phyloP scores from a whole-genome alignment of 1,140 invertebrate genomes.

The Rhopalosiphum maidis region DNA sequence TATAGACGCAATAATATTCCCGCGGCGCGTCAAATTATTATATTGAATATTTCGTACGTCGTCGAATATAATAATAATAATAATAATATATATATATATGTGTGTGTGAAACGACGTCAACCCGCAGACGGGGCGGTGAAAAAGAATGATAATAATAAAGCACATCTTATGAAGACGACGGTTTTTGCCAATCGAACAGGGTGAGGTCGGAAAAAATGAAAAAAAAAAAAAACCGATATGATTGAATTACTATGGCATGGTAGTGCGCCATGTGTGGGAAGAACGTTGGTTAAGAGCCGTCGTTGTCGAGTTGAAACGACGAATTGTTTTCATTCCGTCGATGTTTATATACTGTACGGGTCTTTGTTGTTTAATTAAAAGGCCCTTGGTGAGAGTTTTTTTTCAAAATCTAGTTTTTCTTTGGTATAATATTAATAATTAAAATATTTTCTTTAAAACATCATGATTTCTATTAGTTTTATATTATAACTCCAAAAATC shows the following conservation, averaged over 20 bases:
- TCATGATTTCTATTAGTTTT: too few species aligned
- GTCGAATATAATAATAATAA: neutral
- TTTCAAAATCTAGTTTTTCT: neutral
- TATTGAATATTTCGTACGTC: neutral
- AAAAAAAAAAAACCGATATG: neutral
- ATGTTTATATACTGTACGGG: neutral
- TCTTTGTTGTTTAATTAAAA: neutral
- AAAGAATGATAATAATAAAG: neutral
- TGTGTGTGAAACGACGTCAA: neutral
- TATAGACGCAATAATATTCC: neutral
- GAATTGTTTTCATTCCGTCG: neutral
- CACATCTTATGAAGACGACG: neutral
- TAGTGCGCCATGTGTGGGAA: neutral
- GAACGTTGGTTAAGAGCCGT: neutral
- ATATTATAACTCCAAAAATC: neutral
- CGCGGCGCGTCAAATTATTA: neutral
- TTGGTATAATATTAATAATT: neutral
- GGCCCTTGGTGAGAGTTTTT: neutral
- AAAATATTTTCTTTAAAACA: neutral
- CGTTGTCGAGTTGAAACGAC: neutral
- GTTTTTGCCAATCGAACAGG: neutral
- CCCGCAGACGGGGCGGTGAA: too few species aligned
- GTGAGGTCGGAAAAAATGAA: neutral
- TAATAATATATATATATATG: too few species aligned
- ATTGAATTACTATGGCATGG: neutral